Evolutionary conservation across 2,888 invertebrate genomes (phyloP).

Genomic region (Drosophila paracracens): DNA sequence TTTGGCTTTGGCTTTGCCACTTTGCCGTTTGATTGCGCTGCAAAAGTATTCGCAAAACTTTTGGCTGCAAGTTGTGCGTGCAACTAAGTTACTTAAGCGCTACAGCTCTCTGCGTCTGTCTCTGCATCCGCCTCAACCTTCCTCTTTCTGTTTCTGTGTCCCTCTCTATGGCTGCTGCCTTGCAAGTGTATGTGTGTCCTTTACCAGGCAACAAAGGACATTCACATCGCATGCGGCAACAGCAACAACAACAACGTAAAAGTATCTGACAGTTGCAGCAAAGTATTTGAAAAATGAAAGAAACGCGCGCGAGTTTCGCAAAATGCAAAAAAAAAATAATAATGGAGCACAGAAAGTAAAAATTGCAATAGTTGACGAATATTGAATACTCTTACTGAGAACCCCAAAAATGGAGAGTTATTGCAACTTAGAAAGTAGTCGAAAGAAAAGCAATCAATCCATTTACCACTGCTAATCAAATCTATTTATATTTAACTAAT

Average conservation of each 20-base stretch:
- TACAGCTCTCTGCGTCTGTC: constrained; percentile 3
- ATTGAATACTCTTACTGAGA: constrained; percentile 7
- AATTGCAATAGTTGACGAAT: background rate
- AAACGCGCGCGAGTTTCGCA: constrained; percentile 48
- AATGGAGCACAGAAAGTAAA: background rate
- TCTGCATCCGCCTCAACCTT: background rate
- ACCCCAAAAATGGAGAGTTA: no score
- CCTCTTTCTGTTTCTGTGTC: background rate
- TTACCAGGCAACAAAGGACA: constrained; percentile 76
- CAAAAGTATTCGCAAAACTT: constrained; percentile 38
- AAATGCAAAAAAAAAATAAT: constrained; percentile 12
- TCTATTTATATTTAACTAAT: background rate
- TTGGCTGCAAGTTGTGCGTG: constrained; percentile 65
- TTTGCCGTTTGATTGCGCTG: constrained; percentile 61
- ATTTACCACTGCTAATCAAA: background rate
- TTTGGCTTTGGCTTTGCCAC: constrained; percentile 58
- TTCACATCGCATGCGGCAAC: constrained; percentile 68
- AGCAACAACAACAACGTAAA: constrained; percentile 38
- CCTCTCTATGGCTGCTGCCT: background rate
- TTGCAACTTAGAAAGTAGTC: background rate
- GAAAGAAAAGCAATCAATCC: background rate
- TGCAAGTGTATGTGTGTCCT: constrained; percentile 62
- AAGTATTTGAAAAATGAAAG: constrained; percentile 76
- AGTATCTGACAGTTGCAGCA: constrained; percentile 76
- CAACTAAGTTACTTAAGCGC: constrained; percentile 58